phyloP scores from a whole-genome alignment of 2,797 vertebrate species.

The Amazonetta brasiliensis region DNA sequence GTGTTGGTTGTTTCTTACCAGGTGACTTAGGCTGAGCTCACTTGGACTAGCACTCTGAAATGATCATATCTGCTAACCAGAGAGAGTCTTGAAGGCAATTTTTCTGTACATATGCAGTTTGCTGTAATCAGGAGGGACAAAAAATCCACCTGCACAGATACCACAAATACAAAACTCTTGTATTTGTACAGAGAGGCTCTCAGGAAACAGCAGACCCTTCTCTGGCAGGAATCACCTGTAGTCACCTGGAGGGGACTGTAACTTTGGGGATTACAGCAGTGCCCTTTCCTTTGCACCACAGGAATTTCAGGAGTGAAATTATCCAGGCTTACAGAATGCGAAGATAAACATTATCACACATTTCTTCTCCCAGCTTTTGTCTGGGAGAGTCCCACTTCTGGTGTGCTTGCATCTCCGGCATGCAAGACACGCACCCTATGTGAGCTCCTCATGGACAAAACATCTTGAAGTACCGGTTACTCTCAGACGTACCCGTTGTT shows the following conservation, averaged over 20 bases:
- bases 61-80: background rate
- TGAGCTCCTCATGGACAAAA: conserved; percentile 40
- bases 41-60: background rate
- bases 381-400: conserved; percentile 4
- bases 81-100: background rate
- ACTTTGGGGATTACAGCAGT: background rate
- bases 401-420: background rate
- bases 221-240: fast-evolving
- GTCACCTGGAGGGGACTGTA: background rate
- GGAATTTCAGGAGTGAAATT: conserved; percentile 19
- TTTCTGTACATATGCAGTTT: background rate
- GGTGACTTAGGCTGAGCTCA: background rate
- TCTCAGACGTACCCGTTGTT: background rate
- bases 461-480: conserved; percentile 54
- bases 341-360: conserved; percentile 4
- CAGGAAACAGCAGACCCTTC: background rate
- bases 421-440: background rate
- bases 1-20: background rate
- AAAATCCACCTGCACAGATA: background rate
- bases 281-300: background rate
- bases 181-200: background rate
- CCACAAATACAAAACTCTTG: background rate
- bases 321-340: conserved; percentile 7
- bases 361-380: conserved; percentile 10
- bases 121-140: background rate